Percentiles rank a stretch among this genome's conserved stretches.
These are phyloP conservation scores for Nibea coibor DNA, from an alignment of 2,113 vertebrate species.

Conservation along the genomic window DNA sequence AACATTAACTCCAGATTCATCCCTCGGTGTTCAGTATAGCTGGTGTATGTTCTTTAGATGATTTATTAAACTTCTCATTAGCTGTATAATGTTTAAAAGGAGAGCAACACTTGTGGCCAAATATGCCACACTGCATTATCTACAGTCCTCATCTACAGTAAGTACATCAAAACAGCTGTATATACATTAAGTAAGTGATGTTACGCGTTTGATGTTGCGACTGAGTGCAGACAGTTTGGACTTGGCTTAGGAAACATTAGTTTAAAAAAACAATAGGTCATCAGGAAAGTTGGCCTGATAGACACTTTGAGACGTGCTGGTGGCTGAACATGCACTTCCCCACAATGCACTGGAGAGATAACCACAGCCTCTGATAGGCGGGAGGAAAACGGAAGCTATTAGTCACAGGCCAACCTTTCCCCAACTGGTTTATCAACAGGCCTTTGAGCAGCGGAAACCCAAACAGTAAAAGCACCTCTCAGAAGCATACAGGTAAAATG, in stretches of 20 bases:
- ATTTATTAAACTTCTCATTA: neutral
- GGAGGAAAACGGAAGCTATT: slow-evolving; percentile 80
- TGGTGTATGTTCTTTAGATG: neutral
- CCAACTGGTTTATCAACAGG: slow-evolving; percentile 60
- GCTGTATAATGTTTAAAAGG: neutral
- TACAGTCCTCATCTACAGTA: neutral
- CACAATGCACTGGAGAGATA: slow-evolving; percentile 77
- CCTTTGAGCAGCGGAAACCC: slow-evolving; percentile 30
- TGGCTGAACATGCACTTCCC: slow-evolving; percentile 74
- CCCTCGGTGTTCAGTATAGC: neutral
- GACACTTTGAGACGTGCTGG: slow-evolving; percentile 47
- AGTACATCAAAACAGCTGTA: neutral
- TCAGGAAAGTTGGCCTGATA: slow-evolving; percentile 62
- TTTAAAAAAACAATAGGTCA: slow-evolving; percentile 71
- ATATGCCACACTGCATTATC: neutral
- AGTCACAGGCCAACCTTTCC: slow-evolving; percentile 76
- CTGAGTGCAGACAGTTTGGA: slow-evolving; percentile 16
- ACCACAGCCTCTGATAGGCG: slow-evolving; percentile 64
- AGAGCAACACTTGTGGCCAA: neutral
- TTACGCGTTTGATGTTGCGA: neutral
- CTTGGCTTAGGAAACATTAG: slow-evolving; percentile 39
- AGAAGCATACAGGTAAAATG: slow-evolving; percentile 33
- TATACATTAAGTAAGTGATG: neutral
- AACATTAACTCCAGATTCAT: neutral
- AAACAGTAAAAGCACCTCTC: slow-evolving; percentile 28